phyloP scores from a whole-genome alignment of 2,113 vertebrate genomes.

The Aramus guarauna region DNA sequence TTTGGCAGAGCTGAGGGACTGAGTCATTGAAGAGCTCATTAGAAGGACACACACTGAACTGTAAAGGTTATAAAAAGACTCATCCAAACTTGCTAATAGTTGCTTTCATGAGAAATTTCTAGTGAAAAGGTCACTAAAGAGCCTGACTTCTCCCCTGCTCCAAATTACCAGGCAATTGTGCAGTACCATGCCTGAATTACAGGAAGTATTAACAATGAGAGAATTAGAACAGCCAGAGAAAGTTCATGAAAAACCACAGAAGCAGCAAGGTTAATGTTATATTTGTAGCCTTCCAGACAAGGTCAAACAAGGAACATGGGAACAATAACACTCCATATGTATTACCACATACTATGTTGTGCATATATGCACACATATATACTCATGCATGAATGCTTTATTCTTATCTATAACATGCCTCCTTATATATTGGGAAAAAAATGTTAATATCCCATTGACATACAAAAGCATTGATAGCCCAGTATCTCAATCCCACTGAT shows the following conservation, averaged over 20 bases:
- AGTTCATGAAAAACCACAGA: background rate
- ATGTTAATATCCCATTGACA: background rate
- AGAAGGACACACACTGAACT: background rate
- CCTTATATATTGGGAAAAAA: background rate
- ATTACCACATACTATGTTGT: background rate
- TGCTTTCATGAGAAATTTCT: slow-evolving; percentile 30
- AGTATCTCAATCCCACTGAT: background rate
- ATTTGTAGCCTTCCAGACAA: slow-evolving; percentile 13
- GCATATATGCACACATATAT: background rate
- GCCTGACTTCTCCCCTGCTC: slow-evolving; percentile 32
- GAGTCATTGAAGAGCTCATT: background rate
- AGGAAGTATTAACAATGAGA: background rate
- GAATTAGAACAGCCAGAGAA: slow-evolving; percentile 13
- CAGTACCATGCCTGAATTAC: background rate
- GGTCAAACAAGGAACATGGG: background rate
- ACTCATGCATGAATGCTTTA: background rate
- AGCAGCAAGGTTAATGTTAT: background rate
- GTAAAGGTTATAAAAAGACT: slow-evolving; percentile 40
- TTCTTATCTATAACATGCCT: background rate
- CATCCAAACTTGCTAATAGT: slow-evolving; percentile 20
- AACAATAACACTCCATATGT: background rate
- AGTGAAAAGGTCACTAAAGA: slow-evolving; percentile 59
- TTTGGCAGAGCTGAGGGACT: background rate
- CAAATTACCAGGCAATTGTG: slow-evolving; percentile 32
- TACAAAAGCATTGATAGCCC: background rate